These are phyloP conservation scores for Drosophila rufa DNA, from an alignment of 1,140 invertebrate genomes.

Conservation along the genomic window DNA sequence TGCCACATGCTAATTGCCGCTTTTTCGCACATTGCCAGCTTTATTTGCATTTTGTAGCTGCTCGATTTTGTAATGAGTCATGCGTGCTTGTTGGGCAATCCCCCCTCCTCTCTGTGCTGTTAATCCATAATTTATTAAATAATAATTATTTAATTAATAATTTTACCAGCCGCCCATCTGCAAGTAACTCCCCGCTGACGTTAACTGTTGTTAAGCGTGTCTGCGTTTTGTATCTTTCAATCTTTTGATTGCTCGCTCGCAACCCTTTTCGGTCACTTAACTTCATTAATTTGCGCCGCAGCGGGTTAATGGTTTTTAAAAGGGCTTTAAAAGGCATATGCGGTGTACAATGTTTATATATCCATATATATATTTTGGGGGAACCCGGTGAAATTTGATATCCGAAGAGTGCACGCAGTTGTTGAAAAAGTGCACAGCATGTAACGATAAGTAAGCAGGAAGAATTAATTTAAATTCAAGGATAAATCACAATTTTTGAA, in stretches of 20 bases:
- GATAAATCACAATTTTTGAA: too few relatives aligned
- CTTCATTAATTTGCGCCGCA: slow-evolving; percentile 59
- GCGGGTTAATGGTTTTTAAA: slow-evolving; percentile 74
- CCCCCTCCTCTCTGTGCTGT: slow-evolving; percentile 2
- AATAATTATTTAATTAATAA: slow-evolving; percentile 79
- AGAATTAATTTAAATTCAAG: background rate
- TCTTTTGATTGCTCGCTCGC: slow-evolving; percentile 34
- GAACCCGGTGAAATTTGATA: slow-evolving; percentile 62
- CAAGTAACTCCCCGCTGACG: slow-evolving; percentile 26
- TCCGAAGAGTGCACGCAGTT: slow-evolving; percentile 48
- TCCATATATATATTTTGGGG: slow-evolving; percentile 9
- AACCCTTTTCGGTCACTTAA: slow-evolving; percentile 46
- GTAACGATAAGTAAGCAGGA: slow-evolving; percentile 20
- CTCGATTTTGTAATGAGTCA: slow-evolving; percentile 51
- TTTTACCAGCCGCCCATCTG: slow-evolving; percentile 44
- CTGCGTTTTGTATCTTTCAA: slow-evolving; percentile 67
- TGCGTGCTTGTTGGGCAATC: slow-evolving; percentile 53
- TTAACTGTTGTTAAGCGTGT: slow-evolving; percentile 62
- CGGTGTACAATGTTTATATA: slow-evolving; percentile 27
- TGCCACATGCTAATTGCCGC: slow-evolving; percentile 64
- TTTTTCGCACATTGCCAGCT: slow-evolving; percentile 53
- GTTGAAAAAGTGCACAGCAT: slow-evolving; percentile 76
- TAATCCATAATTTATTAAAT: slow-evolving; percentile 70
- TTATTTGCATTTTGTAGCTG: slow-evolving; percentile 14
- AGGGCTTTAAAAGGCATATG: slow-evolving; percentile 67